These are phyloP conservation scores for Astur gentilis DNA, from an alignment of 2,113 vertebrate genomes.

Conservation along the genomic window DNA sequence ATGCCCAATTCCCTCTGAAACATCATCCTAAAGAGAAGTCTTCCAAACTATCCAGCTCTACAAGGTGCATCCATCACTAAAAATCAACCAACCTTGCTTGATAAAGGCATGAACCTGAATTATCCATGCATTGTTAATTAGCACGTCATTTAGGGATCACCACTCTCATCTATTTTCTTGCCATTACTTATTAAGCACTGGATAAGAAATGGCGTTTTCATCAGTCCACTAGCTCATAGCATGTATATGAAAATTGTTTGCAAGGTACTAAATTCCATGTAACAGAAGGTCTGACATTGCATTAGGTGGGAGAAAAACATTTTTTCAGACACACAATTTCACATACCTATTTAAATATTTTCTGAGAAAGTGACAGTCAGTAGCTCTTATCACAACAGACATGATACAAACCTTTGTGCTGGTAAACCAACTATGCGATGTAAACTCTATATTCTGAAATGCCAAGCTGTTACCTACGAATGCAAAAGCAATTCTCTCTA, in stretches of 20 bases:
- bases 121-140: neutral
- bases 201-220: neutral
- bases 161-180: neutral
- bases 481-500: slow-evolving; percentile 50
- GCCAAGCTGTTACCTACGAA: slow-evolving; percentile 21
- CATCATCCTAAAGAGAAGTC: neutral
- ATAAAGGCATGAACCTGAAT: neutral
- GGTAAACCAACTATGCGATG: neutral
- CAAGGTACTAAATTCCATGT: neutral
- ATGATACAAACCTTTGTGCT: neutral
- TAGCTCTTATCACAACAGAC: slow-evolving; percentile 37
- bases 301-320: neutral
- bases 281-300: neutral
- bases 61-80: neutral
- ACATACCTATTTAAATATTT: slow-evolving; percentile 37
- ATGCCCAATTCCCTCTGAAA: neutral
- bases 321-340: slow-evolving; percentile 9
- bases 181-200: neutral
- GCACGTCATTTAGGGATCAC: neutral
- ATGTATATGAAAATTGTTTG: neutral
- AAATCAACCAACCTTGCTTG: neutral
- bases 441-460: neutral
- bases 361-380: slow-evolving; percentile 38
- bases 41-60: neutral
- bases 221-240: neutral